Evolutionary conservation across 1,140 invertebrate genomes (phyloP).

Genomic region (Bombus superbus): DNA sequence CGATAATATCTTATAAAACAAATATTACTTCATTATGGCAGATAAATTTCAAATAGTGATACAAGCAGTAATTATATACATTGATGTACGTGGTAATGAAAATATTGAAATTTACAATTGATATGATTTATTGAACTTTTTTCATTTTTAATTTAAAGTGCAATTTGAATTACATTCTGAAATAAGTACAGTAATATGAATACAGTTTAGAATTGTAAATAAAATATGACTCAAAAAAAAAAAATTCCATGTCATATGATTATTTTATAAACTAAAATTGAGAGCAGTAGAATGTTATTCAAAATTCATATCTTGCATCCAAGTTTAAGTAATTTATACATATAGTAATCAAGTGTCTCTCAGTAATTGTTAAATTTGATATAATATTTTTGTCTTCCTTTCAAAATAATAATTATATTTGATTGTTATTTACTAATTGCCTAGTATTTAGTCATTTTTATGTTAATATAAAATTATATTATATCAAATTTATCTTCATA

Average conservation of each 20-base stretch:
- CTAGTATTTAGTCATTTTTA: conserved; percentile 48
- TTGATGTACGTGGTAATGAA: conserved; percentile 13
- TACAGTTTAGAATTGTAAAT: conserved; percentile 22
- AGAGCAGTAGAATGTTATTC: not conserved
- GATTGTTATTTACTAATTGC: conserved; percentile 29
- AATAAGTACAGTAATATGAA: not conserved
- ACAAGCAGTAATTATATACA: conserved; percentile 11
- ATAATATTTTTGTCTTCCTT: not conserved
- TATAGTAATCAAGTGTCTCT: not conserved
- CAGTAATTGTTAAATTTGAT: conserved; percentile 6
- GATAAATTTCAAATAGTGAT: conserved; percentile 36
- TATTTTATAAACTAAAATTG: conserved; percentile 1
- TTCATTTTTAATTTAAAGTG: not conserved
- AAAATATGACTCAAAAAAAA: not conserved
- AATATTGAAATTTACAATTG: not conserved
- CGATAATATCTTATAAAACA: conserved; percentile 41
- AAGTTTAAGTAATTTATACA: conserved; percentile 3
- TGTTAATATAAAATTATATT: conserved; percentile 45
- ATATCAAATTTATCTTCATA: conserved; percentile 64
- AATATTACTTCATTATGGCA: conserved; percentile 45
- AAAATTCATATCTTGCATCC: not conserved
- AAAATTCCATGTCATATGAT: not conserved
- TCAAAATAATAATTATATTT: conserved; percentile 7
- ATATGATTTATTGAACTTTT: not conserved
- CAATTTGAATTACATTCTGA: not conserved